Evolutionary conservation across 2,113 vertebrate species (phyloP).

Genomic region (Notarius quadriscutis): DNA sequence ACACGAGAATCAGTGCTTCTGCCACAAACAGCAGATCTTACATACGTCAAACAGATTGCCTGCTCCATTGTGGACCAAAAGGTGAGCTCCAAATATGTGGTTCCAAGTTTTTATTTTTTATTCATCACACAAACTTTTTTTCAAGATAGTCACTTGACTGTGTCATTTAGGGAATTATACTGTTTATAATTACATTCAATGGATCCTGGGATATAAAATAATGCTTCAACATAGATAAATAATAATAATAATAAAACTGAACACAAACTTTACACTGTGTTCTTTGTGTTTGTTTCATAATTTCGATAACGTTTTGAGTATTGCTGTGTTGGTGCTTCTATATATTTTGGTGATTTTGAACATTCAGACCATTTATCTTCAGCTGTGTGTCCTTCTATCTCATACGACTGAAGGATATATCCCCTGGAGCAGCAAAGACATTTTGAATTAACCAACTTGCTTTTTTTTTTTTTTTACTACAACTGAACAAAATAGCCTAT

Average conservation of each 20-base stretch:
- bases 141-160: background rate
- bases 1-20: slow-evolving; percentile 84
- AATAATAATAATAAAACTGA: no score
- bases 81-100: slow-evolving; percentile 66
- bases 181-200: background rate
- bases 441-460: background rate
- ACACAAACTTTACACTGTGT: background rate
- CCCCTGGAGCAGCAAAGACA: background rate
- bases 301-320: background rate
- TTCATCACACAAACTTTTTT: background rate
- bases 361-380: background rate
- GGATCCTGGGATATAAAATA: background rate
- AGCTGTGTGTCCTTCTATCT: background rate
- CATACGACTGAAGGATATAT: background rate
- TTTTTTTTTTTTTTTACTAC: background rate
- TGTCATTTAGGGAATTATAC: background rate
- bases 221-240: background rate
- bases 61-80: slow-evolving; percentile 91
- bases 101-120: background rate
- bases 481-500: background rate
- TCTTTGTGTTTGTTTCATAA: background rate
- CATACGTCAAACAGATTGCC: slow-evolving; percentile 86
- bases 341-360: background rate
- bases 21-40: slow-evolving; percentile 79
- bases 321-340: background rate